phyloP scores from a whole-genome alignment of 2,888 invertebrate genomes.

The Leucophenga maculata region DNA sequence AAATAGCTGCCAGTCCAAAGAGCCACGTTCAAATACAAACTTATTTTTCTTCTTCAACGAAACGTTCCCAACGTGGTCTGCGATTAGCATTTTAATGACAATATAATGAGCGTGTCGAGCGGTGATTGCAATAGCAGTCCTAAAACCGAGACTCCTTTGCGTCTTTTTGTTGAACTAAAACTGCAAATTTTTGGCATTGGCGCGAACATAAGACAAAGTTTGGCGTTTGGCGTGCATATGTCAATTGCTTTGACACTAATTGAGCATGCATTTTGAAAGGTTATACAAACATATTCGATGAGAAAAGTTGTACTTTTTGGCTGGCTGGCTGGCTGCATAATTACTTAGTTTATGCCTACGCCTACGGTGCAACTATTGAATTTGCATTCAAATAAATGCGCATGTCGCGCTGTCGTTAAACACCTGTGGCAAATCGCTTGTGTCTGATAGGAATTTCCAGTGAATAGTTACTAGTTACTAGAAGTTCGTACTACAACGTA shows the following conservation, averaged over 20 bases:
- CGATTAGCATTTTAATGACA: constrained; percentile 39
- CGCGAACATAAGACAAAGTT: not conserved
- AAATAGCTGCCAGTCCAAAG: not conserved
- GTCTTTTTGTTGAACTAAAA: not conserved
- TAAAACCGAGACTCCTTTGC: not conserved
- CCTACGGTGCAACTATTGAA: too few species aligned
- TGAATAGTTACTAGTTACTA: not conserved
- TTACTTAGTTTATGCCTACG: not conserved
- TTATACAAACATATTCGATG: not conserved
- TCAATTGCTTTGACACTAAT: constrained; percentile 28
- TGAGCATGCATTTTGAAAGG: constrained; percentile 17
- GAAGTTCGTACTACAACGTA: too few species aligned
- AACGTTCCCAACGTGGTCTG: not conserved
- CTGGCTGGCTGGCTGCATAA: not conserved
- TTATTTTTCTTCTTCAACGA: not conserved
- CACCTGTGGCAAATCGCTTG: too few species aligned
- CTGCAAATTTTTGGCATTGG: not conserved
- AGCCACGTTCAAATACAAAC: not conserved
- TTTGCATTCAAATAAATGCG: too few species aligned
- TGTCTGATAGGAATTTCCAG: not conserved
- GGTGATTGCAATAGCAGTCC: not conserved
- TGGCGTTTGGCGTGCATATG: constrained; percentile 19
- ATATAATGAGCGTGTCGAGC: constrained; percentile 37
- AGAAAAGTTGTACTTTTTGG: not conserved
- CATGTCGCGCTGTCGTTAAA: too few species aligned